A percentile compares a stretch with the other conserved stretches of the same genome.
Conservation (phyloP, 1,140 invertebrate genomes). For the Drosophila ambigua region DNA sequence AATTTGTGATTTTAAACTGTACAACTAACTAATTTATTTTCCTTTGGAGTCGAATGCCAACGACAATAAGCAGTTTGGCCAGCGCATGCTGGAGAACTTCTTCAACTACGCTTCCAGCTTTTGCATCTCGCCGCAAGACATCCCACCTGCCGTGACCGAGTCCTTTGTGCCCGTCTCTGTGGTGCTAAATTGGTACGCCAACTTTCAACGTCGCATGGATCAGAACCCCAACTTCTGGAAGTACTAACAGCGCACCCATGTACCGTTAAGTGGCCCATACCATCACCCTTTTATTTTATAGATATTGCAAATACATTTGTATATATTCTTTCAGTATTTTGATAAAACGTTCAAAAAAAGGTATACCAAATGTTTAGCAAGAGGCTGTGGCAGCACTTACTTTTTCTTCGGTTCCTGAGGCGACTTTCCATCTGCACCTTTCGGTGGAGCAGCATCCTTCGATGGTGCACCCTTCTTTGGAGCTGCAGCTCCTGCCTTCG, state of each 20-base stretch:
- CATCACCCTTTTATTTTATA: slow-evolving; percentile 8
- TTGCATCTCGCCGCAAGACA: slow-evolving; percentile 90
- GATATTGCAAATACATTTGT: slow-evolving; percentile 39
- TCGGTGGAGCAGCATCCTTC: neutral
- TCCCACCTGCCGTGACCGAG: slow-evolving; percentile 91
- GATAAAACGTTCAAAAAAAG: neutral
- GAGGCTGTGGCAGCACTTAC: neutral
- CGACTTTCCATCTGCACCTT: neutral
- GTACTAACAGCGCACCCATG: slow-evolving; percentile 57
- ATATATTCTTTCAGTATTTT: slow-evolving; percentile 19
- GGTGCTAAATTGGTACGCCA: slow-evolving; percentile 96
- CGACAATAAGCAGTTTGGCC: slow-evolving; percentile 91
- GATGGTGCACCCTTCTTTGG: neutral
- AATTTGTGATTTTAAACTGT: neutral
- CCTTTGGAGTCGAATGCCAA: slow-evolving; percentile 81
- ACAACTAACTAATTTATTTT: neutral
- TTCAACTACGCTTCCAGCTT: slow-evolving; percentile 97
- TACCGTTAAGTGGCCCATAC: too few relatives aligned
- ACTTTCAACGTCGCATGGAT: slow-evolving; percentile 93
- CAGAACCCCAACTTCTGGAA: slow-evolving; percentile 99
- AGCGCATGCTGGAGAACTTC: slow-evolving; percentile 97
- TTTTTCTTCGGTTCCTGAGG: neutral
- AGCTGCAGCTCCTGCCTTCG: neutral
- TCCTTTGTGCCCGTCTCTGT: slow-evolving; percentile 94
- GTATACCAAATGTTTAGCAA: neutral